These are phyloP conservation scores for Euschistus heros DNA, from an alignment of 1,140 invertebrate genomes.

Conservation along the genomic window DNA sequence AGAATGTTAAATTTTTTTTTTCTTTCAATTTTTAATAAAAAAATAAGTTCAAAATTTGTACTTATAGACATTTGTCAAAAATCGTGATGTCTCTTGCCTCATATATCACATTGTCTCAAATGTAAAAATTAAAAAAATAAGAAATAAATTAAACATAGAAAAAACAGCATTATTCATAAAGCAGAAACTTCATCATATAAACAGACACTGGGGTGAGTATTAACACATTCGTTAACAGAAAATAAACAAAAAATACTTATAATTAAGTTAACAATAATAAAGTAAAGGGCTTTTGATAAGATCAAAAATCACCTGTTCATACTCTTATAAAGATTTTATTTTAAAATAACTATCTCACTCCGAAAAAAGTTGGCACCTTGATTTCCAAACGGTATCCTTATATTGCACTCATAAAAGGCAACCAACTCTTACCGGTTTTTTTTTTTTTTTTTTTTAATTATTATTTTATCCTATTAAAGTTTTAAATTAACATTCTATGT, in stretches of 20 bases:
- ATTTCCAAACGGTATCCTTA: neutral
- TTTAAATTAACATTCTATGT: neutral
- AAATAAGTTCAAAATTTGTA: conserved; percentile 5
- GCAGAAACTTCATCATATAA: neutral
- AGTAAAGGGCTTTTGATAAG: neutral
- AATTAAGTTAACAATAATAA: conserved; percentile 7
- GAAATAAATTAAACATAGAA: neutral
- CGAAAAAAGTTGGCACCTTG: neutral
- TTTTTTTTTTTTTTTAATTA: neutral
- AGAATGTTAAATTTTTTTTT: neutral
- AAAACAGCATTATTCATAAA: conserved; percentile 1
- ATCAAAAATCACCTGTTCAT: neutral
- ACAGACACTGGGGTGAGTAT: neutral
- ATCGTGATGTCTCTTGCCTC: conserved; percentile 8
- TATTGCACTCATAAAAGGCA: neutral
- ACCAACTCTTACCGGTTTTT: neutral
- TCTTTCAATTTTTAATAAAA: conserved; percentile 1
- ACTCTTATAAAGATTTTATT: neutral
- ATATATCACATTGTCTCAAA: conserved; percentile 8
- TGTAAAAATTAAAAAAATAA: neutral
- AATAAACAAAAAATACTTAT: conserved; percentile 3
- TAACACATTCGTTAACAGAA: conserved; percentile 4
- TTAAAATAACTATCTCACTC: neutral
- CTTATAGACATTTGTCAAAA: conserved; percentile 2
- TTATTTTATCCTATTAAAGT: neutral